These are phyloP conservation scores for Sylvicola cinctus DNA, from an alignment of 2,888 invertebrate genomes.

Conservation along the genomic window DNA sequence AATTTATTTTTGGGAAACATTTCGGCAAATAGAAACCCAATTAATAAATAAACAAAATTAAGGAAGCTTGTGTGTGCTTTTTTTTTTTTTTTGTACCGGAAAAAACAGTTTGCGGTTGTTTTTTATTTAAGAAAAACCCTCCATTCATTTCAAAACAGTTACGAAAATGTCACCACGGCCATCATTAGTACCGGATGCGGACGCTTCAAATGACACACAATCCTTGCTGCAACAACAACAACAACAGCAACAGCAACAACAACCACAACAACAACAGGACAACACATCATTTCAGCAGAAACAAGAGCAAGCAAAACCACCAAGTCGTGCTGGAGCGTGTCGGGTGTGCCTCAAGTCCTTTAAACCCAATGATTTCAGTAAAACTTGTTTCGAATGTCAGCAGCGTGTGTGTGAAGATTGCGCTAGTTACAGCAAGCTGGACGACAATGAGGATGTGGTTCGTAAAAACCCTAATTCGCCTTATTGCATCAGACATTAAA, in stretches of 20 bases:
- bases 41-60: background rate
- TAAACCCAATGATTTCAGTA: conserved; percentile 71
- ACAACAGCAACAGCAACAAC: conserved; percentile 27
- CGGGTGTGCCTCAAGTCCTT: conserved; percentile 74
- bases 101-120: too few relatives aligned
- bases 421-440: conserved; percentile 72
- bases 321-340: conserved; percentile 56
- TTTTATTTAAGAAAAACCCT: too few relatives aligned
- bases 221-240: conserved; percentile 25
- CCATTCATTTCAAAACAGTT: conserved; percentile 33
- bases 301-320: conserved; percentile 47
- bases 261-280: conserved; percentile 14
- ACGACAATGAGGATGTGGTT: conserved; percentile 65
- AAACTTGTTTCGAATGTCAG: conserved; percentile 75
- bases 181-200: conserved; percentile 32
- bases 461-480: conserved; percentile 14
- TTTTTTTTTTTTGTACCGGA: too few relatives aligned
- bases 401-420: conserved; percentile 86
- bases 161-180: conserved; percentile 50
- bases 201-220: conserved; percentile 27
- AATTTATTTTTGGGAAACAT: too few relatives aligned
- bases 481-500: background rate
- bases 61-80: too few relatives aligned
- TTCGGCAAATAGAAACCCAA: background rate
- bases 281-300: conserved; percentile 14